Evolutionary conservation across 2,797 vertebrate genomes (phyloP).

Genomic region (Hybognathus amarus): DNA sequence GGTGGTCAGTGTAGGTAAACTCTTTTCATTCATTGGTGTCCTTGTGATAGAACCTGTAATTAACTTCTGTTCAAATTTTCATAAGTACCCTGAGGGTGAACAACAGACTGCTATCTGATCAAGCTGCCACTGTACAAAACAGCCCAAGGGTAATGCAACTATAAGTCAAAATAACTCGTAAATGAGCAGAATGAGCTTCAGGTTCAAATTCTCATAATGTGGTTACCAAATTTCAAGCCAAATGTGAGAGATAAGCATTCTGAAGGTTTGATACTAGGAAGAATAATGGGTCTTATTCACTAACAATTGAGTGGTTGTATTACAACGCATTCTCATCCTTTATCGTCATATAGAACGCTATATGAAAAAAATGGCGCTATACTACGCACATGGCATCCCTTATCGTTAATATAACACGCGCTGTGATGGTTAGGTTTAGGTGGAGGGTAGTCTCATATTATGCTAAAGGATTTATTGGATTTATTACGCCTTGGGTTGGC

Average conservation of each 20-base stretch:
- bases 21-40: conserved; percentile 39
- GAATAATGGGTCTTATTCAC: background rate
- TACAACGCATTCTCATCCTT: no score
- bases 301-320: no score
- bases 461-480: no score
- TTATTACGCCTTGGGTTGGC: no score
- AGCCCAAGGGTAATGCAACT: conserved; percentile 13
- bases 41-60: conserved; percentile 51
- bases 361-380: no score
- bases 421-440: no score
- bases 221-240: background rate
- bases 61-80: conserved; percentile 57
- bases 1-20: conserved; percentile 47
- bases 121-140: conserved; percentile 23
- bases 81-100: conserved; percentile 53
- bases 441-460: no score
- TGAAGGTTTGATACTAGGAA: background rate
- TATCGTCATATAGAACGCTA: no score
- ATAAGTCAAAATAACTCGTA: conserved; percentile 22
- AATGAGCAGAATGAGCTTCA: conserved; percentile 7
- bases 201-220: background rate
- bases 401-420: no score
- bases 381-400: no score
- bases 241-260: background rate
- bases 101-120: conserved; percentile 44